These are phyloP conservation scores for Tetrao urogallus DNA, from an alignment of 2,113 vertebrate genomes.

Conservation along the genomic window DNA sequence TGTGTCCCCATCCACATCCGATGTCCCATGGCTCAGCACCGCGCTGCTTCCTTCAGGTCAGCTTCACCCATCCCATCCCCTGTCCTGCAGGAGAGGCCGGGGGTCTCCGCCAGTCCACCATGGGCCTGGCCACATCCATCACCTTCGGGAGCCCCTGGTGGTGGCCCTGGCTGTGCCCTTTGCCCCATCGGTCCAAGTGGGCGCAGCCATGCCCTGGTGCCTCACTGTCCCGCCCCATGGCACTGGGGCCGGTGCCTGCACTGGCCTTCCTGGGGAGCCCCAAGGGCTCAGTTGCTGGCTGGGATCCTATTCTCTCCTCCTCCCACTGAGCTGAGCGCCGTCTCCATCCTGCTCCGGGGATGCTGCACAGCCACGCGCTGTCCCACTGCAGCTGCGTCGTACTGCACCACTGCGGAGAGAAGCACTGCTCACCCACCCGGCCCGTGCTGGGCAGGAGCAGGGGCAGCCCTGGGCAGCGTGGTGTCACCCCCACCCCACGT, in stretches of 20 bases:
- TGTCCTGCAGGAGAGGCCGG: background rate
- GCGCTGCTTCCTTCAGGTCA: rapidly evolving
- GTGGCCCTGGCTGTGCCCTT: background rate
- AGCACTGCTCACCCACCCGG: rapidly evolving
- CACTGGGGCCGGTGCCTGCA: rapidly evolving
- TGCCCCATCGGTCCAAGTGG: rapidly evolving
- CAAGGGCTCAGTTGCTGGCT: background rate
- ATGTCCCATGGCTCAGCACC: background rate
- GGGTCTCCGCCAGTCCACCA: background rate
- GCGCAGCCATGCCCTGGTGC: rapidly evolving
- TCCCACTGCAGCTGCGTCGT: background rate
- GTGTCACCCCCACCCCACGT: background rate
- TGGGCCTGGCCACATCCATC: background rate
- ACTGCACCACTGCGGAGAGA: slow-evolving; percentile 45
- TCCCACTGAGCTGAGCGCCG: background rate
- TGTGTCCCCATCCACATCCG: rapidly evolving
- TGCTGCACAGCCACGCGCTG: background rate
- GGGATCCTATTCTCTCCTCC: slow-evolving; percentile 25
- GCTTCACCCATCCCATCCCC: background rate
- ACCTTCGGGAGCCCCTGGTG: background rate
- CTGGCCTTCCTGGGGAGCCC: rapidly evolving
- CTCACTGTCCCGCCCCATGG: background rate
- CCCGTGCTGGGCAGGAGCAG: rapidly evolving
- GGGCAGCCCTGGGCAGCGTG: background rate
- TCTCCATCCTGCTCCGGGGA: slow-evolving; percentile 1